A percentile compares a stretch with the other conserved stretches of the same genome.
Evolutionary conservation across 2,888 invertebrate genomes (phyloP).

Genomic region (Drosophila robusta): DNA sequence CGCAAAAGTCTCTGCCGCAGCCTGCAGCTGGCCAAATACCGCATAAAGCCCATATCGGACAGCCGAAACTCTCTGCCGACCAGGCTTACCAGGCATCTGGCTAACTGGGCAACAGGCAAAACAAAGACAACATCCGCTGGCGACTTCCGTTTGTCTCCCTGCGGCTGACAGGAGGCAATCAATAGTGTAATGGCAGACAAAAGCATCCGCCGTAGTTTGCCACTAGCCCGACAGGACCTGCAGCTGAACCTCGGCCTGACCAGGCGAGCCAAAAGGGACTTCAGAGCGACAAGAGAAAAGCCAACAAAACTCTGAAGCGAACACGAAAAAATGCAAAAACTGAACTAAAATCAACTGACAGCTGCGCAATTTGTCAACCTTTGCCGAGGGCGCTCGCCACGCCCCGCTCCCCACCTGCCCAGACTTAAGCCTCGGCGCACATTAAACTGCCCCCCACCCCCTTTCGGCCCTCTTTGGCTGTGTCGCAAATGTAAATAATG

Average conservation of each 20-base stretch:
- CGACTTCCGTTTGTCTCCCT: slow-evolving; percentile 66
- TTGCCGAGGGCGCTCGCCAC: slow-evolving; percentile 12
- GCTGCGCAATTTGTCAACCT: slow-evolving; percentile 69
- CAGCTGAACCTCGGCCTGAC: neutral
- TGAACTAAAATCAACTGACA: slow-evolving; percentile 38
- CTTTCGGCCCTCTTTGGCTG: neutral
- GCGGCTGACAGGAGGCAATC: slow-evolving; percentile 80
- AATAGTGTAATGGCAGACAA: slow-evolving; percentile 80
- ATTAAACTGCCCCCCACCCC: slow-evolving; percentile 13
- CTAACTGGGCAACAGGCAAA: slow-evolving; percentile 19
- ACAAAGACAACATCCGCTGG: slow-evolving; percentile 68
- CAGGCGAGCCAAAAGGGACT: neutral
- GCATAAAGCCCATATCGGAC: slow-evolving; percentile 27
- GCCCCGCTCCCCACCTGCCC: neutral
- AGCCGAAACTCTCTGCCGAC: slow-evolving; percentile 1
- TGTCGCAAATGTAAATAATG: slow-evolving; percentile 66
- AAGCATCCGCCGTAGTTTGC: slow-evolving; percentile 63
- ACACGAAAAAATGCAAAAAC: slow-evolving; percentile 41
- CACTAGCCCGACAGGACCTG: slow-evolving; percentile 31
- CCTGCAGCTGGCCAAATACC: slow-evolving; percentile 44
- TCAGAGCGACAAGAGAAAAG: neutral
- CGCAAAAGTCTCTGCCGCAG: slow-evolving; percentile 38
- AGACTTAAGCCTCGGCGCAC: slow-evolving; percentile 5
- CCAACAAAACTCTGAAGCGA: slow-evolving; percentile 8
- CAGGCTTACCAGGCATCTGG: slow-evolving; percentile 11